Conservation (phyloP, 1,140 invertebrate genomes). For the Lepidostoma basale region DNA sequence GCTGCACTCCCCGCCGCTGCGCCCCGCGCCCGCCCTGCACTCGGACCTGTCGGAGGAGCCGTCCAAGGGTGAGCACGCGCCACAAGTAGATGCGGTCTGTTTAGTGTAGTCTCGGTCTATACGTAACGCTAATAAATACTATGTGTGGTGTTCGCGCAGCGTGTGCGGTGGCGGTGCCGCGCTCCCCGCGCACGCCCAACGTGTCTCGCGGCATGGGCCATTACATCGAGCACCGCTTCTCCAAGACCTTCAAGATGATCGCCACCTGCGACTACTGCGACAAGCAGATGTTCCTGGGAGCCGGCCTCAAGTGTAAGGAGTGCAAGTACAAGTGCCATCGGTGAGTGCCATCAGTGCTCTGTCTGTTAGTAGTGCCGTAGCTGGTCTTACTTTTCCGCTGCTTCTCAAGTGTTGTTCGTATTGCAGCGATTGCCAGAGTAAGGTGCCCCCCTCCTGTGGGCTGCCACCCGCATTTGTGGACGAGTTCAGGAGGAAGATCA, state of each 20-base stretch:
- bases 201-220: constrained; percentile 82
- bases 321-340: constrained; percentile 94
- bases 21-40: constrained; percentile 42
- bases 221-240: constrained; percentile 89
- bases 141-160: constrained; percentile 13
- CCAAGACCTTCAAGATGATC: constrained; percentile 86
- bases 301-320: constrained; percentile 87
- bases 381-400: too few relatives aligned
- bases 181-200: constrained; percentile 76
- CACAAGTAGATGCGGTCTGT: background rate
- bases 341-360: constrained; percentile 43
- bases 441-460: constrained; percentile 91
- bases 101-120: background rate
- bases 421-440: constrained; percentile 83
- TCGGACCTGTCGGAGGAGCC: constrained; percentile 64
- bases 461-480: constrained; percentile 83
- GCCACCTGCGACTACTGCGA: constrained; percentile 90
- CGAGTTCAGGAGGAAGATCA: constrained; percentile 74
- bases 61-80: constrained; percentile 58
- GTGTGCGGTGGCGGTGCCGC: constrained; percentile 68
- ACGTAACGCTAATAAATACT: background rate
- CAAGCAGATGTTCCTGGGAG: constrained; percentile 88
- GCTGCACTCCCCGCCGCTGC: constrained; percentile 45
- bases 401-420: background rate
- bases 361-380: too few relatives aligned